Conservation (phyloP, 37 sponge, comb jelly and placozoan species). For the Agelas oroides region DNA sequence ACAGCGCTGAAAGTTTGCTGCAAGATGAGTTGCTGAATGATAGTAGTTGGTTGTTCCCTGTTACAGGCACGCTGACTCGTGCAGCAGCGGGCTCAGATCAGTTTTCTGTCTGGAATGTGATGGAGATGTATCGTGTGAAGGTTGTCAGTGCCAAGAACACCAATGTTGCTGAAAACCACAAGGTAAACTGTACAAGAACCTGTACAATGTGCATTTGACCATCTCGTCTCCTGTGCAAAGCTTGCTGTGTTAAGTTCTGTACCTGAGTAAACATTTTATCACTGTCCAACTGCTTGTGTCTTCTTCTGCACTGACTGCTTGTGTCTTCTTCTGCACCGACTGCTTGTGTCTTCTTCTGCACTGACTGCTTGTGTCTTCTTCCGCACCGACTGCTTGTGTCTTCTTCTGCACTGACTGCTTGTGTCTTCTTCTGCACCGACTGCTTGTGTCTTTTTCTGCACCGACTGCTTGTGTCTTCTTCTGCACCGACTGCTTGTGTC, state of each 20-base stretch:
- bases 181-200: too few relatives aligned
- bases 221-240: not conserved
- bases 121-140: constrained; percentile 57
- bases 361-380: not conserved
- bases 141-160: constrained; percentile 75
- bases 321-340: not conserved
- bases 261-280: not conserved
- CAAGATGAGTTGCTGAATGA: too few relatives aligned
- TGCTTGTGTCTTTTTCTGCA: not conserved
- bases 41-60: too few relatives aligned
- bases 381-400: not conserved
- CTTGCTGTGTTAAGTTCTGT: not conserved
- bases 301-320: not conserved
- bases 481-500: not conserved
- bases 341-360: not conserved
- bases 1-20: too few relatives aligned
- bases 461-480: not conserved
- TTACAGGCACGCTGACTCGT: too few relatives aligned
- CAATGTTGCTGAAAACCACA: constrained; percentile 73
- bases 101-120: constrained; percentile 59
- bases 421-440: not conserved
- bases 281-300: not conserved
- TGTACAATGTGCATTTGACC: not conserved
- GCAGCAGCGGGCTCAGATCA: too few relatives aligned
- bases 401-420: not conserved